Percentiles rank a stretch among this genome's conserved stretches.
phyloP scores from a whole-genome alignment of 2,888 invertebrate species.

The Rhogogaster chlorosoma region DNA sequence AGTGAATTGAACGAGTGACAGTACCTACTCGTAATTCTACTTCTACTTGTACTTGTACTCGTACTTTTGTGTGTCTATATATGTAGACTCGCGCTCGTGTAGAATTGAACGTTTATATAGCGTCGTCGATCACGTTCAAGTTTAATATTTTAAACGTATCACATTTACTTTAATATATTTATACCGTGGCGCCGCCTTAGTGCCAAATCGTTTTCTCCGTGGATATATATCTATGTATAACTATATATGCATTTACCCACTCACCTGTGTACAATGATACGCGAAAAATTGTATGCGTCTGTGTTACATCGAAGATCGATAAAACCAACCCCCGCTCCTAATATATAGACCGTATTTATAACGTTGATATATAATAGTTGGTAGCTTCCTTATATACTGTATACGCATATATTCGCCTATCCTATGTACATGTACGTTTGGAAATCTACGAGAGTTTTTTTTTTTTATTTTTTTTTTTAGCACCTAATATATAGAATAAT shows the following conservation, averaged over 20 bases:
- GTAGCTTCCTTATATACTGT: too few species aligned
- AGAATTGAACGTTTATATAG: background rate
- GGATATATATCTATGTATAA: background rate
- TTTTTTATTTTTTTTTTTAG: too few species aligned
- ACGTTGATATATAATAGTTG: too few species aligned
- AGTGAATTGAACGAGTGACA: background rate
- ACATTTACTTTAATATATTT: background rate
- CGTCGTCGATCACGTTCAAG: constrained; percentile 1
- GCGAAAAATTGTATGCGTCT: too few species aligned
- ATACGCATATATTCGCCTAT: too few species aligned
- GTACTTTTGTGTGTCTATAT: background rate
- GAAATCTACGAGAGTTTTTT: too few species aligned
- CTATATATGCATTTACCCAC: background rate
- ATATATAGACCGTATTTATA: too few species aligned
- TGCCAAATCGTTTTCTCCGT: constrained; percentile 1
- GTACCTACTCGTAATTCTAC: background rate
- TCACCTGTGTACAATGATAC: background rate
- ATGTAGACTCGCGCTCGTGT: background rate
- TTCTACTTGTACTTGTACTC: too few species aligned
- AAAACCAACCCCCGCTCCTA: too few species aligned
- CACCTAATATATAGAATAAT: too few species aligned
- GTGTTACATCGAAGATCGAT: too few species aligned
- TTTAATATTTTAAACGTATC: constrained; percentile 17
- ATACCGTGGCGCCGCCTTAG: background rate
- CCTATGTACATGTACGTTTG: too few species aligned